Percentiles rank a stretch among this genome's conserved stretches.
phyloP scores from a whole-genome alignment of 1,140 invertebrate genomes.

The Zaprionus taronus region DNA sequence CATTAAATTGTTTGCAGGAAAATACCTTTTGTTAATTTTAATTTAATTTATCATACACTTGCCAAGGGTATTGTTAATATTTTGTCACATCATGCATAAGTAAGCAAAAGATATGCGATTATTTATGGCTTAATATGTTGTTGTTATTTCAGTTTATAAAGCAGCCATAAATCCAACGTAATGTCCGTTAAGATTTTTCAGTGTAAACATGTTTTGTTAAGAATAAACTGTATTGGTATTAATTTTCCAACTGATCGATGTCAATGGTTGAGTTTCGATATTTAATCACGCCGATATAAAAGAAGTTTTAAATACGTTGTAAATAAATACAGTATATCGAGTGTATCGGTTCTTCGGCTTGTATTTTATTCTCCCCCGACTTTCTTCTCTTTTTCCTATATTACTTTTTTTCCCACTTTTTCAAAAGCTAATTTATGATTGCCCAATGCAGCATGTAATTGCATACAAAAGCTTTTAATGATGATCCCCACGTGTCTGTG shows the following conservation, averaged over 20 bases:
- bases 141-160: not conserved
- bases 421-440: slow-evolving; percentile 80
- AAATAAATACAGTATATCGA: not conserved
- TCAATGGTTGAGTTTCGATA: no score
- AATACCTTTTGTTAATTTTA: slow-evolving; percentile 75
- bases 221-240: no score
- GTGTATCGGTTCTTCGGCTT: slow-evolving; percentile 9
- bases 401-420: slow-evolving; percentile 55
- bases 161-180: not conserved
- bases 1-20: slow-evolving; percentile 67
- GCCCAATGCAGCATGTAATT: slow-evolving; percentile 81
- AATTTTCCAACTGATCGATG: no score
- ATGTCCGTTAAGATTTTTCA: no score
- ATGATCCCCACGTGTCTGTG: slow-evolving; percentile 35
- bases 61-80: slow-evolving; percentile 13
- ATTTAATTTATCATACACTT: slow-evolving; percentile 64
- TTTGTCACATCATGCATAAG: not conserved
- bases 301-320: not conserved
- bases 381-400: slow-evolving; percentile 6
- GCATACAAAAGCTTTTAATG: slow-evolving; percentile 81
- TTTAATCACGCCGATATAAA: not conserved
- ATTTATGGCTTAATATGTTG: not conserved
- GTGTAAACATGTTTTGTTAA: not conserved
- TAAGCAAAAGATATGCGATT: not conserved
- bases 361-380: not conserved